phyloP scores from a whole-genome alignment of 2,888 invertebrate species.

The Oxyteleia sp. region DNA sequence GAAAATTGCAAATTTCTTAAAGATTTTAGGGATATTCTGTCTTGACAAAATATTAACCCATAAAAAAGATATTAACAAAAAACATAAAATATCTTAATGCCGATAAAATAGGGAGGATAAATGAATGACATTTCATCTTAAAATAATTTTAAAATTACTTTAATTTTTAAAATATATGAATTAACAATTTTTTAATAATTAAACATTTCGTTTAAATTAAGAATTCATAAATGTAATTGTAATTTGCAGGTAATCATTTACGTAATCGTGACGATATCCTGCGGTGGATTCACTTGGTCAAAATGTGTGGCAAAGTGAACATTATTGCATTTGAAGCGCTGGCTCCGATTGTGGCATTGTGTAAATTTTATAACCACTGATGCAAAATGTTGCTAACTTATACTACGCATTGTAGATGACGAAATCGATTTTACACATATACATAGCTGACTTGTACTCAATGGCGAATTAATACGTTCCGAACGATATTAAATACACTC shows the following conservation, averaged over 20 bases:
- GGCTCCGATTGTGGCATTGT: slow-evolving; percentile 8
- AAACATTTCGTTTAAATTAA: too few relatives aligned
- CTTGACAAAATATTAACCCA: too few relatives aligned
- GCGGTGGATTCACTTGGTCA: slow-evolving; percentile 94
- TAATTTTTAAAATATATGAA: too few relatives aligned
- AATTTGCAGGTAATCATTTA: slow-evolving; percentile 90
- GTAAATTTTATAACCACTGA: slow-evolving; percentile 33
- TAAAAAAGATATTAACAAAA: too few relatives aligned
- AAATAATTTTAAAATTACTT: too few relatives aligned
- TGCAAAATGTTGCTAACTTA: slow-evolving; percentile 37
- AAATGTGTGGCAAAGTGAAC: slow-evolving; percentile 89
- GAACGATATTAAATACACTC: slow-evolving; percentile 33
- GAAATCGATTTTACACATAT: slow-evolving; percentile 35
- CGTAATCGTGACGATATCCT: slow-evolving; percentile 95
- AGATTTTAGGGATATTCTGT: too few relatives aligned
- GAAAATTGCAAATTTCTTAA: too few relatives aligned
- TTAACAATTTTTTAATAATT: too few relatives aligned
- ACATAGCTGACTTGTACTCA: not conserved
- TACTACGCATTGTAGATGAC: slow-evolving; percentile 23
- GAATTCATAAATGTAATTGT: slow-evolving; percentile 24
- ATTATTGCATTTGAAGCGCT: slow-evolving; percentile 5
- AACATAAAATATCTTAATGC: too few relatives aligned
- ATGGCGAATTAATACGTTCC: slow-evolving; percentile 18
- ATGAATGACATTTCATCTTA: too few relatives aligned
- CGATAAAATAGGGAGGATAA: too few relatives aligned